These are phyloP conservation scores for Aphis craccivora DNA, from an alignment of 1,140 invertebrate species.

Conservation along the genomic window DNA sequence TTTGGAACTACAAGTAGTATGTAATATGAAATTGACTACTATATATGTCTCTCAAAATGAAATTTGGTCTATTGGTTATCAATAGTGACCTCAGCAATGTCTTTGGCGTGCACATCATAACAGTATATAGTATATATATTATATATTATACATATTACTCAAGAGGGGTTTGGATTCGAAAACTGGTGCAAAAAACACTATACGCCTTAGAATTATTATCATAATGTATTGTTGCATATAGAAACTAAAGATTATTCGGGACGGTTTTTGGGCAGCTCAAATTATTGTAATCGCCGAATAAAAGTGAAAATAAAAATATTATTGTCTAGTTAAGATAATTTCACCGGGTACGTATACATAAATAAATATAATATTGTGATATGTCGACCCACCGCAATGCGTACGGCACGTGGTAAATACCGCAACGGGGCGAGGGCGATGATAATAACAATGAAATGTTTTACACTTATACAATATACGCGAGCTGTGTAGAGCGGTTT, in stretches of 20 bases:
- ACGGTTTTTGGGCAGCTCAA: background rate
- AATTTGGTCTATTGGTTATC: too few species aligned
- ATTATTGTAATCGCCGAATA: background rate
- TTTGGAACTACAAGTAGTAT: too few species aligned
- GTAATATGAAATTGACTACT: too few species aligned
- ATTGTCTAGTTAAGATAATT: background rate
- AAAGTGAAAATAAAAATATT: slow-evolving; percentile 10
- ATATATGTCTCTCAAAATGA: too few species aligned
- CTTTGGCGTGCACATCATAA: too few species aligned
- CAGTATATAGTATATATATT: too few species aligned
- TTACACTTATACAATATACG: background rate
- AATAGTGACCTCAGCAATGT: too few species aligned
- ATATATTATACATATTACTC: background rate
- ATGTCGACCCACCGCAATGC: slow-evolving; percentile 26
- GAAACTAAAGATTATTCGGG: background rate
- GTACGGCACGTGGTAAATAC: background rate
- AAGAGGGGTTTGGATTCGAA: background rate
- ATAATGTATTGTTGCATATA: background rate
- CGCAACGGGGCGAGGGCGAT: background rate
- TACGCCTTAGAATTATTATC: background rate
- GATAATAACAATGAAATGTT: too few species aligned
- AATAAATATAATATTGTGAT: slow-evolving; percentile 34
- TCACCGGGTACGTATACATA: background rate
- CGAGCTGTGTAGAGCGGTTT: background rate
- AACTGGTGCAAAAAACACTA: background rate